These are phyloP conservation scores for Apodemus sylvaticus DNA, from an alignment of 2,113 vertebrate species.

Conservation along the genomic window DNA sequence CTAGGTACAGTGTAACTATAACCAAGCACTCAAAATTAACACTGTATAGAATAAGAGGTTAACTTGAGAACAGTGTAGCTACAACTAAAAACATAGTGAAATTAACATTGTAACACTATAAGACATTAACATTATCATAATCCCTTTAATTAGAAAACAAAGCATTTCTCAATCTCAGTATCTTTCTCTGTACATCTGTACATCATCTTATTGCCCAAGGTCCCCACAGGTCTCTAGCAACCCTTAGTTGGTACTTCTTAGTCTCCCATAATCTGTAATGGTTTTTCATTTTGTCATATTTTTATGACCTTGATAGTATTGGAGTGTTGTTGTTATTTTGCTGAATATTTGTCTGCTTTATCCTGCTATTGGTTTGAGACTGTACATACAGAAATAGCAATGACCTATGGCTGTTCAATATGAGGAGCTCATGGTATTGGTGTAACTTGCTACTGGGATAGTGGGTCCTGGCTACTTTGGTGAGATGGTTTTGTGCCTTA, in stretches of 20 bases:
- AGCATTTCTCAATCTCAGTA: background rate
- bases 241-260: background rate
- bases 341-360: background rate
- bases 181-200: background rate
- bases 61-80: background rate
- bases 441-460: background rate
- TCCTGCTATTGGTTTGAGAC: background rate
- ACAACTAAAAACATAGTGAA: background rate
- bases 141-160: background rate
- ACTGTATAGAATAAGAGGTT: background rate
- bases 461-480: background rate
- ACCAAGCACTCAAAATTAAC: background rate
- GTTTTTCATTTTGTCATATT: background rate
- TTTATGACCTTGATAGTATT: background rate
- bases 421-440: fast-evolving
- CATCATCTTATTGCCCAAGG: background rate
- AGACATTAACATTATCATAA: background rate
- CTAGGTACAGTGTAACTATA: background rate
- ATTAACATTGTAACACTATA: background rate
- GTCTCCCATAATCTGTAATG: background rate
- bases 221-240: no score
- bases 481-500: background rate
- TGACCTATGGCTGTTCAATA: no score
- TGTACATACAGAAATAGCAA: background rate
- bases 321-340: background rate